Evolutionary conservation across 2,888 invertebrate species (phyloP), one percentile per base, ranked within the genome.

Genomic region (Diaprepes abbreviatus): DNA sequence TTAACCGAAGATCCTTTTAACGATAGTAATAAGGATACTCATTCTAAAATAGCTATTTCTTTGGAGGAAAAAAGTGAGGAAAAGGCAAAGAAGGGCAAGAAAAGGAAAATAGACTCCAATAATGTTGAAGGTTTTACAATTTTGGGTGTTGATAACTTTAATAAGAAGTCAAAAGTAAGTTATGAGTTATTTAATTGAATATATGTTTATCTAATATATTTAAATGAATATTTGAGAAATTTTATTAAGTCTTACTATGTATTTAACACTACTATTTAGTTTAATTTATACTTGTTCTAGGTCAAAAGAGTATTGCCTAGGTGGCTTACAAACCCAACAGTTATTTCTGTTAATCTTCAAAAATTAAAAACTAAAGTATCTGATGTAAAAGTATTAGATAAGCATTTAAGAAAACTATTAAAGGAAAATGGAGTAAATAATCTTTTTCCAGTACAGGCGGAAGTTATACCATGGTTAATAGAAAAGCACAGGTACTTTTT

Each of bases 361-460:
- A 85, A 87, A 66, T 82, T 88, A 36, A 83, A 86, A 58, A 85
- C 84, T 70, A 85, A 85, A 79, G 85, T 89, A 45, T 87, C 89
- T 10, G 85, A 89, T 35, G 84, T 91, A 55, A 79, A 85, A 59
- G 89, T 88, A 76, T 83, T 97, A n/a, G 89, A 93, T 76, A 80
- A 84, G 21, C 83, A 86, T 68, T 82, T 95, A 0, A 85, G 91
- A 40, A 82, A 88, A 43, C 88, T 88, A 59, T 84, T 97, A 10
- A 86, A 88, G 72, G 86, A 85, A 75, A 92, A 94, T 85, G 89
- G 90, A n/a, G 87, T 96, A 12, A 86, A 86, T 16, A 88, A 91
- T 77, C 88, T 96, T 35, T 97, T 97, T 82, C 97, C 97, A 31
- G 93, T 96, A 1, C 96, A 96, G 86, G 88, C 88, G 50, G 86